Evolutionary conservation across 2,888 invertebrate species (phyloP).

Genomic region (Tridacna crocea): DNA sequence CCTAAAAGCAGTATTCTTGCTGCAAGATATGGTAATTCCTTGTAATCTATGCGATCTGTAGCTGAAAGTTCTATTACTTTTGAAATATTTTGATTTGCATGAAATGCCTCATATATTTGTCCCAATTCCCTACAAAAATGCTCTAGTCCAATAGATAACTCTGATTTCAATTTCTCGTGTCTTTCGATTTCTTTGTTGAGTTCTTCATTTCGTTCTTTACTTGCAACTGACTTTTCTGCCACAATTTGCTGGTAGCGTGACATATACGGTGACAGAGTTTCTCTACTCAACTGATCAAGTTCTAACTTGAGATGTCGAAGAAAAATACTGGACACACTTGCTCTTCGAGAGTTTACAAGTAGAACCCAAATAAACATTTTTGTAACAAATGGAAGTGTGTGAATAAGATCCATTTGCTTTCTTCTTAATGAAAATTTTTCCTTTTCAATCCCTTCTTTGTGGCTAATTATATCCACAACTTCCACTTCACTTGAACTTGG

Average conservation of each 20-base stretch:
- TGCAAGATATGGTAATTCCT: too few species aligned
- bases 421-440: not conserved
- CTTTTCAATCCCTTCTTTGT: too few species aligned
- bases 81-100: too few species aligned
- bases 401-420: not conserved
- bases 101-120: slow-evolving; percentile 32
- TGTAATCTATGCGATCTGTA: not conserved
- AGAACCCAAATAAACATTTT: not conserved
- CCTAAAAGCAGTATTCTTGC: slow-evolving; percentile 8
- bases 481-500: too few species aligned
- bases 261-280: not conserved
- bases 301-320: slow-evolving; percentile 21
- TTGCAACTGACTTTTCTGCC: not conserved
- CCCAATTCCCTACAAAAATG: slow-evolving; percentile 31
- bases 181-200: slow-evolving; percentile 2
- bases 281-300: slow-evolving; percentile 18
- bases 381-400: not conserved
- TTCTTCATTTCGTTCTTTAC: not conserved
- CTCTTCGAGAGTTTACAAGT: not conserved
- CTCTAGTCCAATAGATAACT: slow-evolving; percentile 6
- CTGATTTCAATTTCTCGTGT: slow-evolving; percentile 3
- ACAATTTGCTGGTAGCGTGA: slow-evolving; percentile 16
- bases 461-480: too few species aligned
- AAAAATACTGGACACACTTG: not conserved
- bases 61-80: not conserved